These are phyloP conservation scores for Murina feae DNA, from an alignment of 2,113 vertebrate genomes.

Conservation along the genomic window DNA sequence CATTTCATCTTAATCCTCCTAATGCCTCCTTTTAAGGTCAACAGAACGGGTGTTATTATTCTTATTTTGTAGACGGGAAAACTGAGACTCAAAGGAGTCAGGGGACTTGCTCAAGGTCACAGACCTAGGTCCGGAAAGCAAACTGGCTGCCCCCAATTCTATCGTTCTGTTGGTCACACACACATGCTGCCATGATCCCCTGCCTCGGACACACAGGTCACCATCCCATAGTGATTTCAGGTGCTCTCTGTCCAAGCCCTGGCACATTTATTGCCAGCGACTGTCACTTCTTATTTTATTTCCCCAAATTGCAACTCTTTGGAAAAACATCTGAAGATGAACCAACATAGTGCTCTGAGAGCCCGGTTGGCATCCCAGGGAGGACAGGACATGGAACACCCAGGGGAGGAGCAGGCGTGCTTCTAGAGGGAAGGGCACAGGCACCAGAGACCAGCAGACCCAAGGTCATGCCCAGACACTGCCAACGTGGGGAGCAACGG, in stretches of 20 bases:
- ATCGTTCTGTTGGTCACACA: not conserved
- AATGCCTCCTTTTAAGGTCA: not conserved
- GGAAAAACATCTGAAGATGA: conserved; percentile 4
- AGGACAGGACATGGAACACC: not conserved
- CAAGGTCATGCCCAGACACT: not conserved
- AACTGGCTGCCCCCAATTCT: not conserved
- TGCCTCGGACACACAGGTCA: not conserved
- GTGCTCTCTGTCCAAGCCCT: not conserved
- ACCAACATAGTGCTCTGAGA: not conserved
- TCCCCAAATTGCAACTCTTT: not conserved
- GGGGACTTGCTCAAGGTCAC: not conserved
- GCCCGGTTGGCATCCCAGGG: not conserved
- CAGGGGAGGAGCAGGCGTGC: not conserved
- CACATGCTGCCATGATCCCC: accelerated
- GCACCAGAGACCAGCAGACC: not conserved
- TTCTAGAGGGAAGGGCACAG: not conserved
- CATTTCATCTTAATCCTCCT: not conserved
- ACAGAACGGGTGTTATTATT: not conserved
- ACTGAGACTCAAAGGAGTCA: not conserved
- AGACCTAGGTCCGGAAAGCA: not conserved
- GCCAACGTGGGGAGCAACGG: not conserved
- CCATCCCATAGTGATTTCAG: not conserved
- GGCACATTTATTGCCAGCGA: not conserved
- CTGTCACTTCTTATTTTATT: conserved; percentile 18
- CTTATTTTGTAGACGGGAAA: not conserved